Evolutionary conservation across 2,113 vertebrate species (phyloP), one percentile per base, ranked within the genome.

Genomic region (Poeciliopsis occidentalis): DNA sequence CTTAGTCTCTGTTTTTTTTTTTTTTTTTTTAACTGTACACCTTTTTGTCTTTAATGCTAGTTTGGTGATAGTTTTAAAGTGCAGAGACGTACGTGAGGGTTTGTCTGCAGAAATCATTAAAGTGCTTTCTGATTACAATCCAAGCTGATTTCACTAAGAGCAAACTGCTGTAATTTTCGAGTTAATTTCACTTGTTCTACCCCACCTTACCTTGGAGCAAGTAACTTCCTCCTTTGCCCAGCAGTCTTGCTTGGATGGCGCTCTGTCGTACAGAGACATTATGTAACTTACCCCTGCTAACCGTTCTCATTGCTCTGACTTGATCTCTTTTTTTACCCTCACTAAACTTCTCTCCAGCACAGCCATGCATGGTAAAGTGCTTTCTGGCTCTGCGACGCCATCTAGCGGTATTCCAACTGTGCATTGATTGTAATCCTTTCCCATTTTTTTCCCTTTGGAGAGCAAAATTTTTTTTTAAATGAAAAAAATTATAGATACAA

Each of bases 341-440:
- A 54, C 63, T 65, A 75, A 71, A 86, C 30, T 83, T 69, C 64
- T 81, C 39, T 77, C 65, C 78, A 76, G 57, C 67, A 37, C 61
- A 75, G 69, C 26, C 8, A 13, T 15, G 74, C 34, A 10, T 8
- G 51, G 64, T 26, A 72, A 37, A 71, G 64, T 81, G 81, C 90
- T 92, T 60, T 90, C 82, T 67, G 95, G 95, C 96, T 96, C 96
- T 92, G 94, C 94, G 90, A 95, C 95, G 97, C 97, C 98, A 98
- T 95, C 98, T 98, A 96, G 97, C 90, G 98, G 90, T 84, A 19
- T 31, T 19, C 60, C 30, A 17, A 22, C 63, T 61, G 64, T 7
- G 19, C 27, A 34, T 4, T 27, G 32, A 30, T 39, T 34, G 3
- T 13, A 7, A 31, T 29, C 6, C 5, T 12, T 37, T 66, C 11